Conservation (phyloP, 2,888 invertebrate genomes). For the Pseudococcus longispinus region DNA sequence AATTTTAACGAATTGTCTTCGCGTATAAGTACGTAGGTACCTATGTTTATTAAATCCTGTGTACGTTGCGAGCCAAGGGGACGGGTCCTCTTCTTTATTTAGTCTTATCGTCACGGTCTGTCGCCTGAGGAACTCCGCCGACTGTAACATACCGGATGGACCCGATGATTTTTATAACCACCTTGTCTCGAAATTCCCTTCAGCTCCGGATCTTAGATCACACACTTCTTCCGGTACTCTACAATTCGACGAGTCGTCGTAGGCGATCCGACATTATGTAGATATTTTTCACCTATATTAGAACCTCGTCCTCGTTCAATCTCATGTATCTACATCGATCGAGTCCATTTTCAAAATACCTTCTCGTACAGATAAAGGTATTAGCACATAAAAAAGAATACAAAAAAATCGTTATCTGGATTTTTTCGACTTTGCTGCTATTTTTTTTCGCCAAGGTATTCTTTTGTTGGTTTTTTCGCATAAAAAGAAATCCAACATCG, state of each 20-base stretch:
- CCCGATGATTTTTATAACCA: slow-evolving; percentile 61
- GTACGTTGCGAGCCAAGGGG: not conserved
- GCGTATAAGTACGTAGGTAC: too few relatives aligned
- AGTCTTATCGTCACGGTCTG: slow-evolving; percentile 60
- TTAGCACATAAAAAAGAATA: too few relatives aligned
- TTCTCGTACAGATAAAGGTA: not conserved
- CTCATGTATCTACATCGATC: not conserved
- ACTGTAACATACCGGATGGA: slow-evolving; percentile 61
- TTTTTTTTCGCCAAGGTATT: not conserved
- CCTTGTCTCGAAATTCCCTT: slow-evolving; percentile 44
- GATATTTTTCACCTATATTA: slow-evolving; percentile 17
- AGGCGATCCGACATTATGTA: slow-evolving; percentile 10
- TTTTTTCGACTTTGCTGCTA: not conserved
- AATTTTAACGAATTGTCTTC: slow-evolving; percentile 45
- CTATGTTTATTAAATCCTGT: not conserved
- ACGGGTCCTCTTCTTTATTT: slow-evolving; percentile 57
- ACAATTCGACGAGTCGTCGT: not conserved
- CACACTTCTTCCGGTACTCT: slow-evolving; percentile 39
- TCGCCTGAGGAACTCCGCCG: slow-evolving; percentile 60
- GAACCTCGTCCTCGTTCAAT: not conserved
- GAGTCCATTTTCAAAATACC: not conserved
- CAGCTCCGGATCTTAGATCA: slow-evolving; percentile 38
- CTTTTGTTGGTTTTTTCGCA: not conserved
- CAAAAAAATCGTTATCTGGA: not conserved
- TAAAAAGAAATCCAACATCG: not conserved